phyloP scores from a whole-genome alignment of 2,797 vertebrate species.

The Enteromius afrohamiltoni region DNA sequence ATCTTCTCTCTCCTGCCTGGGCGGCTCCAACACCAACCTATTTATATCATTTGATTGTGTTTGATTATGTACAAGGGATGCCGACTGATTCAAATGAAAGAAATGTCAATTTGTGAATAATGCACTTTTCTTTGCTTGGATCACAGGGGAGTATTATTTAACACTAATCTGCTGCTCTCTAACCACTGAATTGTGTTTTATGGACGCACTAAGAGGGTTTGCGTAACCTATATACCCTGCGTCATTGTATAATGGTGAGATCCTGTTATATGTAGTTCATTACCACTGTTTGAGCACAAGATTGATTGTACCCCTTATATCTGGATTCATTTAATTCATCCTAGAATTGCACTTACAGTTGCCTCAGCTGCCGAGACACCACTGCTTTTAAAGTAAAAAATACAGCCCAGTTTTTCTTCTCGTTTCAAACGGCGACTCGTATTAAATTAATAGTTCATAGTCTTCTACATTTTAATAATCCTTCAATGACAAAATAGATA shows the following conservation, averaged over 20 bases:
- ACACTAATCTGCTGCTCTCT: constrained; percentile 28
- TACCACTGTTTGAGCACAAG: constrained; percentile 42
- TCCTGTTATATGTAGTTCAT: constrained; percentile 32
- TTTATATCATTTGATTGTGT: constrained; percentile 21
- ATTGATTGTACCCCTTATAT: constrained; percentile 68
- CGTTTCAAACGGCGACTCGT: constrained; percentile 55
- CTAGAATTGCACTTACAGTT: constrained; percentile 56
- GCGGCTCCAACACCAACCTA: constrained; percentile 40
- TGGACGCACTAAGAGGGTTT: constrained; percentile 32
- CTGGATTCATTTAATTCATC: constrained; percentile 67
- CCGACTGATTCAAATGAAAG: constrained; percentile 6
- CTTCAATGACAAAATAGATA: not conserved
- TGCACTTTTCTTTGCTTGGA: constrained; percentile 32
- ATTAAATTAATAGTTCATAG: constrained; percentile 55
- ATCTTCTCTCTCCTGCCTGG: constrained; percentile 48
- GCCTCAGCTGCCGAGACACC: constrained; percentile 27
- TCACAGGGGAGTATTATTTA: constrained; percentile 29
- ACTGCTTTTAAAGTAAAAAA: constrained; percentile 53
- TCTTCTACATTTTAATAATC: not conserved
- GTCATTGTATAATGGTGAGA: constrained; percentile 11
- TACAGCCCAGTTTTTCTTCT: constrained; percentile 2
- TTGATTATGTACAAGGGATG: constrained; percentile 8
- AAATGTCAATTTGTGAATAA: constrained; percentile 27
- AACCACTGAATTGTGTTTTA: constrained; percentile 33
- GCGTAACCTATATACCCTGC: constrained; percentile 17